Evolutionary conservation across 1,140 invertebrate species (phyloP).

Genomic region (Caenorhabditis inopinata): DNA sequence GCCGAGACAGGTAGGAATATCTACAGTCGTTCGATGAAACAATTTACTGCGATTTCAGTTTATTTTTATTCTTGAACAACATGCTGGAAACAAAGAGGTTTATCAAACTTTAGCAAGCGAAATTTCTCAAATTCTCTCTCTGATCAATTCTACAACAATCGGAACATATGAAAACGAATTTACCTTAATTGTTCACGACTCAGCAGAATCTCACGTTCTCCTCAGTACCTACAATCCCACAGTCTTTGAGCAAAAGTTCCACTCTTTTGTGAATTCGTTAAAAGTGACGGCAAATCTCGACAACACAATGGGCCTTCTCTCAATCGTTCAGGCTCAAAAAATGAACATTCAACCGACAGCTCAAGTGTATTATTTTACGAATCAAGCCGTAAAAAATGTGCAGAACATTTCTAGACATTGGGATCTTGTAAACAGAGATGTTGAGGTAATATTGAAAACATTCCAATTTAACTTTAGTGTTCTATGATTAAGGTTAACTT

Average conservation of each 20-base stretch:
- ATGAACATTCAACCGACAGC: neutral
- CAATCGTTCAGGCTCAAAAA: conserved; percentile 4
- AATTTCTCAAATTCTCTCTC: neutral
- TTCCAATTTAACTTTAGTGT: no score
- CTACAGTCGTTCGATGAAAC: neutral
- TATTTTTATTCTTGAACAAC: conserved; percentile 7
- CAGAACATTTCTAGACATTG: neutral
- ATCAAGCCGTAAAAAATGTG: conserved; percentile 20
- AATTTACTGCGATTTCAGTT: neutral
- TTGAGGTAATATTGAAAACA: neutral
- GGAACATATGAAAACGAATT: neutral
- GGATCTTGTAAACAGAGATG: neutral
- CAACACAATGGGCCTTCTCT: neutral
- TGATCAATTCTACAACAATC: neutral
- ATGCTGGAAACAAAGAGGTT: neutral
- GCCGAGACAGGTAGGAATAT: neutral
- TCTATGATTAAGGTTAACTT: neutral
- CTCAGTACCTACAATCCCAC: neutral
- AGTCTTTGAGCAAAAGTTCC: neutral
- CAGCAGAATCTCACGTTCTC: neutral
- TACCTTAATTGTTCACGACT: neutral
- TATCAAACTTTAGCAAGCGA: neutral
- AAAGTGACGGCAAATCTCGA: neutral
- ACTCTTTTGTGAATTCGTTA: neutral
- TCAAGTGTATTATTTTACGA: conserved; percentile 16